Evolutionary conservation across 2,797 vertebrate species (phyloP), one percentile per base, ranked within the genome.

Genomic region (Ptychobarbus kaznakovi): DNA sequence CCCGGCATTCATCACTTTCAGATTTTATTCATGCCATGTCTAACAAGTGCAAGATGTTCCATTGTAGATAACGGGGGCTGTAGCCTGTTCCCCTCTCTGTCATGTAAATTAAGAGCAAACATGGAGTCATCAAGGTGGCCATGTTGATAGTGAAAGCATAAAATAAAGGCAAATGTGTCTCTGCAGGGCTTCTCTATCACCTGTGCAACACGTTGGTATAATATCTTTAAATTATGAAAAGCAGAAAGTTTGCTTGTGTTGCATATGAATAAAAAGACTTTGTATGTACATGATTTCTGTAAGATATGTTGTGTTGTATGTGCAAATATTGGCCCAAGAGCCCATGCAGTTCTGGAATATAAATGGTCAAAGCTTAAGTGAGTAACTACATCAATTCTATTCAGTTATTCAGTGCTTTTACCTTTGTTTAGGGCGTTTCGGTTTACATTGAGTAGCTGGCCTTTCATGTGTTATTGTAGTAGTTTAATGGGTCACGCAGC

Each of bases 1-100:
- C 35, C 44, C 16, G 38, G 63, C 80, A 25, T 63, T 38, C 53
- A 85, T 83, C 56, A 49, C 58, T 69, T 70, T 81, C 20, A 81
- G 85, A 81, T 58, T 53, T 81, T 76, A 63, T 38, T 51, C 18
- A 25, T 12, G 28, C 63, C 65, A 11, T 78, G 77, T 83, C 69
- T 68, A 83, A 66, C 81, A 81, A 81, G 76, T 42, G 46, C 86
- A 90, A 88, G 89, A 82, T 90, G 86, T 83, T 87, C 79, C n/a
- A 53, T 87, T 90, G 89, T 86, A 86, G 83, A 84, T 85, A 88
- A 58, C 38, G 61, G 69, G 66, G 85, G 7, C 75, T 56, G 74
- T 42, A 68, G 35, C 70, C 75, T 82, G 51, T 38, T 8, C 40
- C 16, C 22, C 9, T 65, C 28, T 70, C 74, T 83, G 80, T 69